Conservation (phyloP, 1,140 invertebrate species). For the Galendromus occidentalis region DNA sequence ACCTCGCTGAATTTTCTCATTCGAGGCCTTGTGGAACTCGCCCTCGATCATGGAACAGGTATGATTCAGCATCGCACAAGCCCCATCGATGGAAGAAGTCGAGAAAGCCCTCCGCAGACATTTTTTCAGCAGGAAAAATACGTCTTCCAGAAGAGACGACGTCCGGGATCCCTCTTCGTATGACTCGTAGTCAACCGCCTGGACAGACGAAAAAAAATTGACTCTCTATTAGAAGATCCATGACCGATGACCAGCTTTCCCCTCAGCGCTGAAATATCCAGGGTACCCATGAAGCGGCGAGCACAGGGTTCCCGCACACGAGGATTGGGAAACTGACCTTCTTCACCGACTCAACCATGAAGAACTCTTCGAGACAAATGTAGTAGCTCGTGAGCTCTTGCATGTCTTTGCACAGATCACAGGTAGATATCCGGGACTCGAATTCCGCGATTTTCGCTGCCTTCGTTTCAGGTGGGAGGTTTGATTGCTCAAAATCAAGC, state of each 20-base stretch:
- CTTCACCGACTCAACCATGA: constrained; percentile 79
- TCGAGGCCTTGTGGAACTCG: constrained; percentile 55
- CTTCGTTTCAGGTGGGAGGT: constrained; percentile 36
- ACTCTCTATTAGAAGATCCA: no score
- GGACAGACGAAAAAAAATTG: constrained; percentile 13
- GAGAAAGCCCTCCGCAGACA: constrained; percentile 70
- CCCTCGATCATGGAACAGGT: constrained; percentile 67
- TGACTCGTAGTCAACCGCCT: constrained; percentile 64
- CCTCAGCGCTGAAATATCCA: no score
- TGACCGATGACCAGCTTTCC: no score
- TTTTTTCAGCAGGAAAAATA: constrained; percentile 93
- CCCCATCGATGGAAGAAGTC: constrained; percentile 76
- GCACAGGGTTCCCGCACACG: no score
- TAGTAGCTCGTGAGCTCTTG: constrained; percentile 79
- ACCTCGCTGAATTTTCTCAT: constrained; percentile 47
- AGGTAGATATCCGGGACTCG: constrained; percentile 47
- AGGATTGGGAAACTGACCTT: constrained; percentile 35
- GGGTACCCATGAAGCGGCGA: no score
- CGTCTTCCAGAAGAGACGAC: constrained; percentile 88
- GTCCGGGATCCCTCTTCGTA: constrained; percentile 45
- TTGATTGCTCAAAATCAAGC: constrained; percentile 26
- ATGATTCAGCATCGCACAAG: constrained; percentile 91
- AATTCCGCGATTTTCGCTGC: constrained; percentile 36
- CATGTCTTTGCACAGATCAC: constrained; percentile 56
- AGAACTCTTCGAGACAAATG: constrained; percentile 80